Percentiles rank a stretch among this genome's conserved stretches.
Evolutionary conservation across 2,113 vertebrate species (phyloP).

Genomic region (Alosa alosa): DNA sequence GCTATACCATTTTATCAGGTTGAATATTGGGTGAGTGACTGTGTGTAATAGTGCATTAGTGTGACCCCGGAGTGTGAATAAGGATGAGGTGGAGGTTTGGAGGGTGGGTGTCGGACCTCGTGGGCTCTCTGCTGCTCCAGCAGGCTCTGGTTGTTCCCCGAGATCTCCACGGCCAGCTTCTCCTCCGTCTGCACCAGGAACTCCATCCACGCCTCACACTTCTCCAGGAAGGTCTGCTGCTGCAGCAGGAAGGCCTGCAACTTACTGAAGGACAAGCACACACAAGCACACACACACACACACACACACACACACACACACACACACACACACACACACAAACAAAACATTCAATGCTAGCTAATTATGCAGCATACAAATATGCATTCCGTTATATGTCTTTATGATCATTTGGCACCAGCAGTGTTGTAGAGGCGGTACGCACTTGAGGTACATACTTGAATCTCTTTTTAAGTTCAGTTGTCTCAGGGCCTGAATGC

Average conservation of each 20-base stretch:
- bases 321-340: neutral
- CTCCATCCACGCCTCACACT: slow-evolving; percentile 99
- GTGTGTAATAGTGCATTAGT: neutral
- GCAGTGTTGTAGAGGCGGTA: too few species aligned
- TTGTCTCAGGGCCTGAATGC: neutral
- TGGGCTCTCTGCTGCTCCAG: slow-evolving; percentile 92
- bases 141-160: slow-evolving; percentile 89
- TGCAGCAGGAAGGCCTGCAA: slow-evolving; percentile 93
- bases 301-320: slow-evolving; percentile 7
- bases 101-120: slow-evolving; percentile 70
- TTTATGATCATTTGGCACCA: neutral
- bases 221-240: slow-evolving; percentile 96
- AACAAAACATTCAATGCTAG: neutral
- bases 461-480: too few species aligned
- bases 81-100: too few species aligned
- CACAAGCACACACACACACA: neutral
- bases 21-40: neutral
- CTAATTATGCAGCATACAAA: too few species aligned
- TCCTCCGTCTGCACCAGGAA: slow-evolving; percentile 93
- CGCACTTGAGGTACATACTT: too few species aligned
- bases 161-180: slow-evolving; percentile 89
- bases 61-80: neutral
- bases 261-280: slow-evolving; percentile 72
- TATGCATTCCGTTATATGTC: neutral
- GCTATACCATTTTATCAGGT: neutral